phyloP scores from a whole-genome alignment of 2,797 vertebrate genomes.

The Botia almorhae region DNA sequence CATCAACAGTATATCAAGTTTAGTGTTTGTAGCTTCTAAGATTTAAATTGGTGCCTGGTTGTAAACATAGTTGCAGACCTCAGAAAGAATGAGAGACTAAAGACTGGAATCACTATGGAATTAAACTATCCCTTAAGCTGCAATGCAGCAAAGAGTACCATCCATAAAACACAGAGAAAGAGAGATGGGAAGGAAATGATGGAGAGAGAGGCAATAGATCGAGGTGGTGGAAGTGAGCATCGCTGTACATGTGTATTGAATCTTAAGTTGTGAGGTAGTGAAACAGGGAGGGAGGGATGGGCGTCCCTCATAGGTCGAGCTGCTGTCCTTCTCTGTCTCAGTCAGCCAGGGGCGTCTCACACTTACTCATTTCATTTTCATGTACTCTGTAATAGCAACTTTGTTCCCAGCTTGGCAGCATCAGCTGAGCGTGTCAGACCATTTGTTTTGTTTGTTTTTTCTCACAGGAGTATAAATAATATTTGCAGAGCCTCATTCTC shows the following conservation, averaged over 20 bases:
- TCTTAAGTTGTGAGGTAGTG: constrained; percentile 28
- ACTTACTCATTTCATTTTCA: constrained; percentile 48
- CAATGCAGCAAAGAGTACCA: constrained; percentile 45
- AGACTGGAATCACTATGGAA: constrained; percentile 14
- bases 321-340: constrained; percentile 3
- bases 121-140: constrained; percentile 44
- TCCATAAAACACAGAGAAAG: constrained; percentile 51
- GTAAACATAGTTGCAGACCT: not conserved
- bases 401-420: constrained; percentile 41
- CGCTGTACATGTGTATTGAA: constrained; percentile 37
- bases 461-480: constrained; percentile 33
- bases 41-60: constrained; percentile 16
- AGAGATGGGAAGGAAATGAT: constrained; percentile 36
- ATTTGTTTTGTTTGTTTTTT: constrained; percentile 2
- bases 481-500: constrained; percentile 9
- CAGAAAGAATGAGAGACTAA: constrained; percentile 6
- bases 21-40: not conserved
- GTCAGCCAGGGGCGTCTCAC: constrained; percentile 23
- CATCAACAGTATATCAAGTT: not conserved
- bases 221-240: constrained; percentile 25
- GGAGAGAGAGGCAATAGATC: constrained; percentile 34
- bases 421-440: constrained; percentile 23
- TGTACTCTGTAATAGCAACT: constrained; percentile 45
- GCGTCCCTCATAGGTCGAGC: not conserved
- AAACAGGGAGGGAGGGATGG: not conserved